These are phyloP conservation scores for Archilochus colubris DNA, from an alignment of 2,113 vertebrate species.

Conservation along the genomic window DNA sequence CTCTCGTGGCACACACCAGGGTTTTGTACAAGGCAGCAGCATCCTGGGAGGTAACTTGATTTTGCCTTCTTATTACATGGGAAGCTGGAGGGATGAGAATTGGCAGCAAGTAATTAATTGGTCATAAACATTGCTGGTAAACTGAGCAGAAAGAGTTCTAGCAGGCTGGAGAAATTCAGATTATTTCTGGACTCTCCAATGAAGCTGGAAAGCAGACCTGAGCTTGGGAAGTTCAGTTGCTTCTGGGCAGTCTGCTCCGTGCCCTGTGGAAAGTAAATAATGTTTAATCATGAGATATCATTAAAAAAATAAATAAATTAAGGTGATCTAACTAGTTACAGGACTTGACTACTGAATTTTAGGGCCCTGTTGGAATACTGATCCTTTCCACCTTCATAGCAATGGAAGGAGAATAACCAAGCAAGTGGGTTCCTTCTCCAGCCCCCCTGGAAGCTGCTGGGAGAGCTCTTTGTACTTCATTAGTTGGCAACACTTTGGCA, in stretches of 20 bases:
- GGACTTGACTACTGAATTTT: conserved; percentile 38
- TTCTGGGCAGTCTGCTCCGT: not conserved
- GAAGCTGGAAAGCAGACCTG: not conserved
- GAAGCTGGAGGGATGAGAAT: fast-evolving
- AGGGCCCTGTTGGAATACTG: conserved; percentile 51
- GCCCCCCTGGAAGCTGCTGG: not conserved
- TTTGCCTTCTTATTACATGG: not conserved
- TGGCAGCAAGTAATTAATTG: not conserved
- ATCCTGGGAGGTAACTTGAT: not conserved
- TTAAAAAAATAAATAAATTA: not conserved
- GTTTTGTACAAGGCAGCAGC: not conserved
- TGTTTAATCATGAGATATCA: not conserved
- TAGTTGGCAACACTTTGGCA: not conserved
- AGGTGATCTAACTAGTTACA: conserved; percentile 30
- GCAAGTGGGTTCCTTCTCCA: not conserved
- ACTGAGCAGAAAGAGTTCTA: not conserved
- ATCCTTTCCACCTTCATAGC: conserved; percentile 34
- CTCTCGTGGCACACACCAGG: fast-evolving
- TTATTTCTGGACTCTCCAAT: not conserved
- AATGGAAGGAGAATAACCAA: conserved; percentile 6
- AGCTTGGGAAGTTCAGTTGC: not conserved
- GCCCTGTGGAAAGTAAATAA: conserved; percentile 54
- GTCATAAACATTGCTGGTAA: not conserved
- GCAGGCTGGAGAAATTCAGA: not conserved
- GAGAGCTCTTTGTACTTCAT: not conserved